Evolutionary conservation across 2,113 vertebrate genomes (phyloP).

Genomic region (Fulmarus glacialis): DNA sequence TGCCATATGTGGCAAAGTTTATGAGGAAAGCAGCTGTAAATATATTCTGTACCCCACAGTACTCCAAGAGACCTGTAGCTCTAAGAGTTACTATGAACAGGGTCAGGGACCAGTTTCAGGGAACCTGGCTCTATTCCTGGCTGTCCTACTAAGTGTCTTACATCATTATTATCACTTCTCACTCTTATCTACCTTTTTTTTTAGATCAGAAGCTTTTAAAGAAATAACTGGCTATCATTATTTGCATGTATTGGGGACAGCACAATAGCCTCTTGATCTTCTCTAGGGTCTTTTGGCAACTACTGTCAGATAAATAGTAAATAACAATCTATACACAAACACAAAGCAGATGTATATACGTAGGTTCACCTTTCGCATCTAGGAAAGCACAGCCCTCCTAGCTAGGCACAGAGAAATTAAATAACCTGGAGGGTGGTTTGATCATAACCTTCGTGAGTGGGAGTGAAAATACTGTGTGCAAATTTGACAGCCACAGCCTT

Average conservation of each 20-base stretch:
- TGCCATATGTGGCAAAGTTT: neutral
- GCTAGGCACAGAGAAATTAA: neutral
- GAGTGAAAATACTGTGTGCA: neutral
- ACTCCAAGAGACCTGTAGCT: neutral
- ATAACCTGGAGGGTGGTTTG: neutral
- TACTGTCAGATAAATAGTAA: neutral
- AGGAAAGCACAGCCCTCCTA: neutral
- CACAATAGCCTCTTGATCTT: neutral
- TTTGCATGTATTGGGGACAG: neutral
- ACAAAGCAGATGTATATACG: neutral
- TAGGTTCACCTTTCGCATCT: neutral
- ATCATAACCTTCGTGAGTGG: neutral
- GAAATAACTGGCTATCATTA: accelerated
- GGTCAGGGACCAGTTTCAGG: neutral
- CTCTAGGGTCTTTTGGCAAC: neutral
- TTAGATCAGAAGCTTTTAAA: neutral
- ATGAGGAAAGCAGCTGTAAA: neutral
- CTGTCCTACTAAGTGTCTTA: neutral
- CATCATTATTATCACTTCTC: neutral
- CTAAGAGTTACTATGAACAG: neutral
- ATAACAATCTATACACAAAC: neutral
- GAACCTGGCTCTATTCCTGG: neutral
- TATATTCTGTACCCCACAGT: neutral
- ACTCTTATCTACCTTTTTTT: neutral
- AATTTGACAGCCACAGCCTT: neutral